Base-by-base conservation (phyloP, 2,888 invertebrate species). In the Tetanocera ferruginea region DNA sequence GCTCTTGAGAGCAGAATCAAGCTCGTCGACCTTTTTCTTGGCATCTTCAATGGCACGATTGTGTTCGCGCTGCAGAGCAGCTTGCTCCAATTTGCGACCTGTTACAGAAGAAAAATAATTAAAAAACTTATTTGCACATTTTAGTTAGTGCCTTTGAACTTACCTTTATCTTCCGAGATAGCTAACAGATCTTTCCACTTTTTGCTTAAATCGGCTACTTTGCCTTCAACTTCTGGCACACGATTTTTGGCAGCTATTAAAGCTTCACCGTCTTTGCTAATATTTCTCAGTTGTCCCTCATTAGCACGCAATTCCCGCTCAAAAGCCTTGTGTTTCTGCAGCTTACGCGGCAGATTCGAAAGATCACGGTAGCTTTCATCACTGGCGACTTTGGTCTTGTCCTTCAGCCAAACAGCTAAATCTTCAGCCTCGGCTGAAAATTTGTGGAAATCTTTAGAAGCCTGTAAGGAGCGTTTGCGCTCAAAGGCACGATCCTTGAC, bases 281-380 rank as follows among this genome's bases (percentile, higher is more conserved):
- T 95, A 28, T 94, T 94, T 71, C 97, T 91, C 11, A 98, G 91
- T 85, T 98, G 96, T 17, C 97, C 97, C 89, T 98, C 97, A 86
- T 98, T 99, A 0, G 98, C 97, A 69, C 96, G 93, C 25, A 99
- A 90, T 87, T 99, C 99, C 0, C 98, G 92, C 86, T 98, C 98
- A 87, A 99, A 98, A 0, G 98, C 98, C 89, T 98, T 97, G 87
- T 99, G 99, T 86, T 98, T 98, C 90, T 98, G 97, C 1, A 98
- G 90, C 88, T 98, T 98, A 0, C 97, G 92, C 82, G 97, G 97
- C 81, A 97, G 90, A 88, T 98, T 98, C 57, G 93, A 94, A 23
- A 98, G 91, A 86, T 98, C 98, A 23, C 97, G 91, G 89, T 98
- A 98, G 79, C 95, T 97, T 89, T 98, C 97, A 85, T 98, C 98